Conservation (phyloP, 2,113 vertebrate genomes). For the Cnemophilus loriae region DNA sequence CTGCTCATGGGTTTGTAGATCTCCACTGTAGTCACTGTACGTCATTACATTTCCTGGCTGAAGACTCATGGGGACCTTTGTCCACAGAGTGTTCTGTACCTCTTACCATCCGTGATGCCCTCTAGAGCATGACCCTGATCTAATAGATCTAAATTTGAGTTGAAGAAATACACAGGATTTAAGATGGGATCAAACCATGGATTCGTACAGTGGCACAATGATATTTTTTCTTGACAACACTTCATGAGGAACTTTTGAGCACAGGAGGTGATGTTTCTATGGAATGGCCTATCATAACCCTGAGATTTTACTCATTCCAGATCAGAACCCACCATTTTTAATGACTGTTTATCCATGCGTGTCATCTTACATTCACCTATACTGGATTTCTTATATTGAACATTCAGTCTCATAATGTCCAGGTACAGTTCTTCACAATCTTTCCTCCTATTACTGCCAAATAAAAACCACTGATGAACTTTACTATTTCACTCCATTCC, state of each 20-base stretch:
- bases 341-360: neutral
- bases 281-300: neutral
- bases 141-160: neutral
- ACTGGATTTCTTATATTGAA: neutral
- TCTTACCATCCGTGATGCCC: neutral
- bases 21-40: neutral
- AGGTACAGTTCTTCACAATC: neutral
- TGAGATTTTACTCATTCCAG: neutral
- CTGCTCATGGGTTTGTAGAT: neutral
- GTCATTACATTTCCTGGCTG: neutral
- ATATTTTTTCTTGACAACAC: neutral
- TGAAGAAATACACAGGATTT: neutral
- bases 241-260: neutral
- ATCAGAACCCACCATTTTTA: neutral
- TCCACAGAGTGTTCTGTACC: rapidly evolving
- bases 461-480: neutral
- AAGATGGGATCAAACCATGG: neutral
- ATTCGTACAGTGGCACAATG: neutral
- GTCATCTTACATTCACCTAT: neutral
- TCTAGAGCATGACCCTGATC: neutral
- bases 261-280: neutral
- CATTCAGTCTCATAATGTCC: neutral
- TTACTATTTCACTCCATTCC: neutral
- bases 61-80: neutral
- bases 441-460: neutral